Conservation (phyloP, 2,113 vertebrate species). For the Pelvicachromis taeniatus region DNA sequence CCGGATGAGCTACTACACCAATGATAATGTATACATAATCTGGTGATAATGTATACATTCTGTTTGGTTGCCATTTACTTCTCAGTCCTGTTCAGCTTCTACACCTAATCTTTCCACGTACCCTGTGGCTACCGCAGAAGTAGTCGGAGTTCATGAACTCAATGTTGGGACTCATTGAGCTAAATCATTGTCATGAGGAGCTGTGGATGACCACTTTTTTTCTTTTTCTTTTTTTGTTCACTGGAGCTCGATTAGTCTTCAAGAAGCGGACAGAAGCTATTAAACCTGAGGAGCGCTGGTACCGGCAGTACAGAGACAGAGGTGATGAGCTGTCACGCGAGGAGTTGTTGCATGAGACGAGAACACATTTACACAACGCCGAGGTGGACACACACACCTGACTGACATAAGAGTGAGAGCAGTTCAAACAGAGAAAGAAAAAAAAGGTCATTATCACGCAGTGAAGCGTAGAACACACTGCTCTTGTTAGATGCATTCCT, state of each 20-base stretch:
- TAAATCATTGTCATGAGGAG: constrained; percentile 1
- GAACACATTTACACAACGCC: not conserved
- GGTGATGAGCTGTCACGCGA: constrained; percentile 37
- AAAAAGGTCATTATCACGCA: not conserved
- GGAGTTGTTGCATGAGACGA: not conserved
- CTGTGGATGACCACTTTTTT: constrained; percentile 5
- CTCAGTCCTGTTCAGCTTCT: not conserved
- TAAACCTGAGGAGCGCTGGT: constrained; percentile 1
- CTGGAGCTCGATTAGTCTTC: constrained; percentile 42
- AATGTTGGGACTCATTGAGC: not conserved
- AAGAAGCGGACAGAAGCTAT: constrained; percentile 18
- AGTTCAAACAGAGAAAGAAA: not conserved
- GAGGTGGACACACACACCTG: not conserved
- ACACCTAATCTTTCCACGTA: not conserved
- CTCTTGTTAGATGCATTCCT: not conserved
- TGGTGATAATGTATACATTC: not conserved
- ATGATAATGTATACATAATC: too few species aligned
- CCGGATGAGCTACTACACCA: not conserved
- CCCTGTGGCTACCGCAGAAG: not conserved
- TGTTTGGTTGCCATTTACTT: not conserved
- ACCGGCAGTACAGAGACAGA: constrained; percentile 49
- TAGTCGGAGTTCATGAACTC: not conserved
- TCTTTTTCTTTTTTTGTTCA: not conserved
- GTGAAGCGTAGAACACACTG: not conserved
- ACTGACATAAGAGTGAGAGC: not conserved